Base-by-base conservation (phyloP, 2,797 vertebrate species). In the Apodemus agrarius region DNA sequence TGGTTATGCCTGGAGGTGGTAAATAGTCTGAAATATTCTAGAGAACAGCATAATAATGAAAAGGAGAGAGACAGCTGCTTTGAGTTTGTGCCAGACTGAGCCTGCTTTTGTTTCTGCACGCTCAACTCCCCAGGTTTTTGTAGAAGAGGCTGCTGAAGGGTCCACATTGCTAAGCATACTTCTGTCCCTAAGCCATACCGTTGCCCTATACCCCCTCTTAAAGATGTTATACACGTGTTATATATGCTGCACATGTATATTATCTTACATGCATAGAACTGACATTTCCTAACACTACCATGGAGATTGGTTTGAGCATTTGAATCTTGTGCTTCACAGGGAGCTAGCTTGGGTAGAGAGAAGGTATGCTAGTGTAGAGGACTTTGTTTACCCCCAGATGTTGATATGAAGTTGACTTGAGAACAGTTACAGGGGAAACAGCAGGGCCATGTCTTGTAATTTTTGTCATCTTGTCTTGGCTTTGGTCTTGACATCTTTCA, bases 401-500 rank as follows among this genome's bases (percentile, higher is more conserved):
- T 52, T 5, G 13, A 85, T 21, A 54, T 34, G 72, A 81, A 40
- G 79, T 78, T 82, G 74, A 72, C 75, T 52, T 84, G 65, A 92
- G 34, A 94, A 54, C 43, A 65, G 37, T 81, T 75, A 80, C 26
- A 31, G 6, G 13, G 34, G 11, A 89, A 49, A n/a, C 31, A 54
- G 34, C 52, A 61, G 26, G 49, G 43, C 79, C 17, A 81, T n/a
- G n/a, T 81, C 90, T 78, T 72, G 59, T 81, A 16, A 82, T 37
- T 72, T 92, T 57, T 75, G 21, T 89, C 83, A 91, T 79, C 49
- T 92, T 90, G 90, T 57, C n/a, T 87, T 81, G 63, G 49, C 61
- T 91, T 26, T 82, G 63, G 54, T 81, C 78, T 93, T 92, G 67
- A 43, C 4, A 49, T 88, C 78, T 86, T 93, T 93, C 43, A 93